Evolutionary conservation across 1,140 invertebrate genomes (phyloP), one percentile per base, ranked within the genome.

Genomic region (Ephestia elutella): DNA sequence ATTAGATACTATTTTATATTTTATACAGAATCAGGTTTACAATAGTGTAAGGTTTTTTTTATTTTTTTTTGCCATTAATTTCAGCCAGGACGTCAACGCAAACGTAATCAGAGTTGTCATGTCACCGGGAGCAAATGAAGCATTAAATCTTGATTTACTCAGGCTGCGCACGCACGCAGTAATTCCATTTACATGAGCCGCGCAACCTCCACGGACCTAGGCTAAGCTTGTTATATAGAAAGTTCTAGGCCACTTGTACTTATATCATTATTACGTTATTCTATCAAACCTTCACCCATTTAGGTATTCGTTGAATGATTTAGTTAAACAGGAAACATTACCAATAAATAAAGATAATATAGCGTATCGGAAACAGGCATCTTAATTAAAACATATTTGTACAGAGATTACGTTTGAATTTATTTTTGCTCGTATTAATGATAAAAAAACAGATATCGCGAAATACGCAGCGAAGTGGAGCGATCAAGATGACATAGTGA

Each of bases 61-160:
- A 25, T 25, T 25, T 25, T 15, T 5, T 13, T 15, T 44, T 2
- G n/a, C 38, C 5, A 17, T 44, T 13, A n/a, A 44, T 44, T 15
- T 44, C 30, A 35, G 30, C n/a, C 17, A 17, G 15, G 13, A 15
- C 38, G 15, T 44, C n/a, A 44, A 15, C 13, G 38, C 5, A 5
- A 15, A 44, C 10, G 38, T 44, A 5, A 44, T n/a, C 20, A 3
- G 50, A 25, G 50, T 25, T n/a, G 50, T 53, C n/a, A 49, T 60
- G 30, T 32, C 30, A 32, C 30, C 7, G 65, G 55, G 49, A 56
- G 28, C 59, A 51, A 62, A 57, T 62, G 62, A 62, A 68, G 53
- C 60, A 49, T 68, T 57, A 62, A 68, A 50, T 56, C 38, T 56
- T 59, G 56, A 62, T 62, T 66, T 70, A 63, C 57, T 49, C 59